Evolutionary conservation across 2,888 invertebrate genomes (phyloP).

Genomic region (Nomada ferruginata): DNA sequence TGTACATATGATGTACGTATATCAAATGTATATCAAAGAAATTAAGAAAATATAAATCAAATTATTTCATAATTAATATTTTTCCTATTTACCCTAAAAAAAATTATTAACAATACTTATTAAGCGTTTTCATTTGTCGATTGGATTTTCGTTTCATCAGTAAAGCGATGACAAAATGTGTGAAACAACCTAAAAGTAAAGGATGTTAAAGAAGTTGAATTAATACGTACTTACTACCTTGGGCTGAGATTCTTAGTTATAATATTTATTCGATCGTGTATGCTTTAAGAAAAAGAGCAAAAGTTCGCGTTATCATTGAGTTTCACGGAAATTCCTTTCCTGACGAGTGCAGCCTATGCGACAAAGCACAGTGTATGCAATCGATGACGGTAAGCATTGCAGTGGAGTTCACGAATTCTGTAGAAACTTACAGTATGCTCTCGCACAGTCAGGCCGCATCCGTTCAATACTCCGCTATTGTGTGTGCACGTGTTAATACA

Average conservation of each 20-base stretch:
- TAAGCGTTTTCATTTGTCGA: not conserved
- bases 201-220: not conserved
- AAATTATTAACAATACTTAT: not conserved
- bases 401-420: slow-evolving; percentile 24
- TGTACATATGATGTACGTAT: not conserved
- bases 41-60: not conserved
- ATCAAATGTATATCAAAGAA: too few relatives aligned
- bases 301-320: not conserved
- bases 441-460: not conserved
- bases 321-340: not conserved
- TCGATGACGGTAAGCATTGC: slow-evolving; percentile 52
- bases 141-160: not conserved
- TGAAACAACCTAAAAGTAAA: not conserved
- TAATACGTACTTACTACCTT: not conserved
- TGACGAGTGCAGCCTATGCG: slow-evolving; percentile 21
- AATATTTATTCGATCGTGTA: not conserved
- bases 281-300: not conserved
- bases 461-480: slow-evolving; percentile 27
- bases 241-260: too few relatives aligned
- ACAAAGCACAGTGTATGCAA: slow-evolving; percentile 33
- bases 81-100: not conserved
- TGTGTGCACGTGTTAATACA: not conserved
- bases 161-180: not conserved
- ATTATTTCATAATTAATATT: not conserved
- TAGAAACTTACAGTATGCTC: slow-evolving; percentile 35